Percentiles rank a stretch among this genome's conserved stretches.
phyloP scores from a whole-genome alignment of 2,113 vertebrate genomes.

The Pituophis catenifer region DNA sequence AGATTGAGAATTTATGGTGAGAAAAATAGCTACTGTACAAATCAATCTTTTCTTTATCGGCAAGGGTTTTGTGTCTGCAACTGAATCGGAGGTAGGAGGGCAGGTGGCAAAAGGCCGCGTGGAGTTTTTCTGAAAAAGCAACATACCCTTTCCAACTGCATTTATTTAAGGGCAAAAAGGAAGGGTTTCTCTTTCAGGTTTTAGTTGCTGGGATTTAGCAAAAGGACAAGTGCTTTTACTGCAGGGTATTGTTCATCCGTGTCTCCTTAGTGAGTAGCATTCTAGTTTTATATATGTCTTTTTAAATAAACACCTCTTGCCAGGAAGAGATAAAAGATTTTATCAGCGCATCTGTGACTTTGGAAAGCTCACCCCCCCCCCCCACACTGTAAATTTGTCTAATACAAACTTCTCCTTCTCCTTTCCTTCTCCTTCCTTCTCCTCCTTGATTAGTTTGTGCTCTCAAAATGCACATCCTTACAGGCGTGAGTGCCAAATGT shows the following conservation, averaged over 20 bases:
- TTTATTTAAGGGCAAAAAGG: background rate
- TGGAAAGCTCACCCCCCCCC: background rate
- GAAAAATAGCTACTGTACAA: constrained; percentile 64
- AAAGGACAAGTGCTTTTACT: background rate
- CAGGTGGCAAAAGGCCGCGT: constrained; percentile 21
- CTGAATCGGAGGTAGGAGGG: constrained; percentile 4
- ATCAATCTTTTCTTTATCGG: constrained; percentile 29
- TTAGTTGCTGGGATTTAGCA: background rate
- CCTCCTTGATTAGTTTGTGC: background rate
- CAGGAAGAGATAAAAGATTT: background rate
- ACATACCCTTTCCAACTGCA: background rate
- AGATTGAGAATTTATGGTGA: constrained; percentile 62
- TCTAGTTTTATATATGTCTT: background rate
- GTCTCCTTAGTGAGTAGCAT: background rate
- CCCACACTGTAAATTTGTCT: background rate
- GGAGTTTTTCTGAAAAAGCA: constrained; percentile 10
- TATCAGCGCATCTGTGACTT: background rate
- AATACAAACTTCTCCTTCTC: background rate
- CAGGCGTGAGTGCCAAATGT: background rate
- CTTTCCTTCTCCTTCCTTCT: background rate
- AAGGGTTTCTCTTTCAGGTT: background rate
- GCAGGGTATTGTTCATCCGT: background rate
- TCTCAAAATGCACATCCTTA: background rate
- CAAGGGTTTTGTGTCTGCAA: constrained; percentile 23
- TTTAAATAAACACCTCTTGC: background rate